Conservation (phyloP, 64 coral and sea anemone genomes). For the Exaiptasia diaphana region DNA sequence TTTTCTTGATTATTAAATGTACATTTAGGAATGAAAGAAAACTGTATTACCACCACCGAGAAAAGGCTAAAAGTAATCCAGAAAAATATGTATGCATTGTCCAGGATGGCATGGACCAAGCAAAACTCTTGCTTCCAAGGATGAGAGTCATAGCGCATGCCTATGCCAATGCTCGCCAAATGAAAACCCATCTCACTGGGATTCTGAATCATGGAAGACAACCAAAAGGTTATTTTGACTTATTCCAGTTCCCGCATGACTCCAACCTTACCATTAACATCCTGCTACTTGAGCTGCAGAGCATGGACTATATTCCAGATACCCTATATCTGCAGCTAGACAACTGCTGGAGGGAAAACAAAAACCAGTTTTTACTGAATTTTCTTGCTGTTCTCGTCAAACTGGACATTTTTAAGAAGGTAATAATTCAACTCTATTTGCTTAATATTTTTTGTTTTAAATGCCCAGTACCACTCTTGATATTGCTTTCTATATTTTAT, state of each 20-base stretch:
- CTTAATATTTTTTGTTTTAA: neutral
- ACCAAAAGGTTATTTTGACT: constrained; percentile 23
- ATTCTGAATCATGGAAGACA: constrained; percentile 38
- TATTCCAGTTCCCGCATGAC: constrained; percentile 29
- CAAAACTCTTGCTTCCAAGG: neutral
- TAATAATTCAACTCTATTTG: neutral
- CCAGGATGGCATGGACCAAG: constrained; percentile 39
- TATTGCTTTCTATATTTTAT: neutral
- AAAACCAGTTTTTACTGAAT: constrained; percentile 26
- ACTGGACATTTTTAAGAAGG: constrained; percentile 24
- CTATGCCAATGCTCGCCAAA: constrained; percentile 11
- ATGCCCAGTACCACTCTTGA: neutral
- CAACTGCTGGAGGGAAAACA: constrained; percentile 45
- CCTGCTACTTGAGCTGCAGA: neutral
- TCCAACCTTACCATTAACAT: constrained; percentile 18
- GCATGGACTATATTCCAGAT: constrained; percentile 10
- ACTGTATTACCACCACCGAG: constrained; percentile 6
- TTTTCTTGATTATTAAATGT: neutral
- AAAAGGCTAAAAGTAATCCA: constrained; percentile 13
- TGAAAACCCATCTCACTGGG: constrained; percentile 28
- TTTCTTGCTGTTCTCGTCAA: constrained; percentile 11
- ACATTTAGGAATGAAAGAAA: constrained; percentile 28
- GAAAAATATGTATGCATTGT: constrained; percentile 2
- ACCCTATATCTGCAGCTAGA: constrained; percentile 15
- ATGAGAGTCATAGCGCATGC: neutral